Evolutionary conservation across 2,113 vertebrate genomes (phyloP).

Genomic region (Aleadryas rufinucha): DNA sequence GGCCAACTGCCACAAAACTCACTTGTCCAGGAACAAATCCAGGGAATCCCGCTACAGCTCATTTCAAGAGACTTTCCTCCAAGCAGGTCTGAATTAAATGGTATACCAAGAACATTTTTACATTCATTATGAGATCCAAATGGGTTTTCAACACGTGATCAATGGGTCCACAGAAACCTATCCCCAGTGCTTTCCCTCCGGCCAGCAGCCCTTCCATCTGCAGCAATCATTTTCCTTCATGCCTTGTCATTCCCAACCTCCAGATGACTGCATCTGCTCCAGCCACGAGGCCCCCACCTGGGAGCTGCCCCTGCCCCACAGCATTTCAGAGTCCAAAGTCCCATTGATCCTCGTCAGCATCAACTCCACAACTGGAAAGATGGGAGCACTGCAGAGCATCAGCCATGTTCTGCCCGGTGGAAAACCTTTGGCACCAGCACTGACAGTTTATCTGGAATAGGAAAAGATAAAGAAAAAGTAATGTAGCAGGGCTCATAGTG

Average conservation of each 20-base stretch:
- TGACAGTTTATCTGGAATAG: slow-evolving; percentile 40
- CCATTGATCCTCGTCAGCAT: neutral
- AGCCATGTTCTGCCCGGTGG: slow-evolving; percentile 16
- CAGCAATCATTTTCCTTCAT: slow-evolving; percentile 4
- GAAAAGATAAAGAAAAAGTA: neutral
- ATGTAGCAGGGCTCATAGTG: neutral
- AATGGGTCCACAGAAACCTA: slow-evolving; percentile 57
- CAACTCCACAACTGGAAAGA: slow-evolving; percentile 18
- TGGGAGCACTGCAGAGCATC: slow-evolving; percentile 46
- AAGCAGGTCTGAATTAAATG: slow-evolving; percentile 56
- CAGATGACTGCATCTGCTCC: neutral
- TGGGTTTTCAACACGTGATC: slow-evolving; percentile 40
- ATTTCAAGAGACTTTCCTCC: slow-evolving; percentile 47
- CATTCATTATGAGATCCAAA: slow-evolving; percentile 65
- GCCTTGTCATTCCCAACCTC: neutral
- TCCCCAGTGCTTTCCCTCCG: neutral
- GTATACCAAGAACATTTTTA: slow-evolving; percentile 53
- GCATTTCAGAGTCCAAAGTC: slow-evolving; percentile 40
- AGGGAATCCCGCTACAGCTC: slow-evolving; percentile 50
- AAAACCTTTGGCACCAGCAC: slow-evolving; percentile 59
- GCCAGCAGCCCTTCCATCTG: neutral
- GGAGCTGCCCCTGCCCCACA: slow-evolving; percentile 1
- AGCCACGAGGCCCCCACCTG: neutral
- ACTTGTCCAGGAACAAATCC: slow-evolving; percentile 61
- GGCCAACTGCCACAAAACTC: slow-evolving; percentile 30